A percentile compares a stretch with the other conserved stretches of the same genome.
Conservation (phyloP, 2,888 invertebrate genomes). For the Macrophya annulata region DNA sequence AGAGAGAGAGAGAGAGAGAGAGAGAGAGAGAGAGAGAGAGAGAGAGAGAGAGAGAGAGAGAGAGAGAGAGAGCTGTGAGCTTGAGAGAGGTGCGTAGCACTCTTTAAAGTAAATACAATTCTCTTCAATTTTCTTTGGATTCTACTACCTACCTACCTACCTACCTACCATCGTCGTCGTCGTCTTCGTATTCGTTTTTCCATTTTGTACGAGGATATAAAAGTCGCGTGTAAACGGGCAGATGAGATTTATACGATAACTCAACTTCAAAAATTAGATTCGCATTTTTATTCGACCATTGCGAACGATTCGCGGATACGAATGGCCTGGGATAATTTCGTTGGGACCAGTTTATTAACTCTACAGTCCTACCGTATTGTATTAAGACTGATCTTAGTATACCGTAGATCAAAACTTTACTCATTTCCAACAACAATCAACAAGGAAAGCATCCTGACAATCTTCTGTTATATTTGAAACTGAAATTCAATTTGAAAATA, state of each 20-base stretch:
- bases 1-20: no score
- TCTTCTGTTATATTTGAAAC: not conserved
- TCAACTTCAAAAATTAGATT: constrained; percentile 25
- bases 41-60: no score
- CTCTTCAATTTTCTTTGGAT: constrained; percentile 36
- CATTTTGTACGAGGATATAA: constrained; percentile 2
- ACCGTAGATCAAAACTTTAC: constrained; percentile 26
- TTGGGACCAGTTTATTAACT: constrained; percentile 2
- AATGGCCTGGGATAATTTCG: constrained; percentile 11
- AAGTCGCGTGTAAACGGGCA: constrained; percentile 13
- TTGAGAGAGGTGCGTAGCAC: constrained; percentile 25
- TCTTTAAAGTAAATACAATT: constrained; percentile 27
- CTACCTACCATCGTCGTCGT: not conserved
- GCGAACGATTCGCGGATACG: not conserved
- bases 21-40: no score
- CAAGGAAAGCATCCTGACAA: not conserved
- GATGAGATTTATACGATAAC: constrained; percentile 20
- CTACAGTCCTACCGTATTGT: not conserved
- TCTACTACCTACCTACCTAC: not conserved
- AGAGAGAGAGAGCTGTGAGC: not conserved
- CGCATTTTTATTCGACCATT: constrained; percentile 11
- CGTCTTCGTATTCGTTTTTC: not conserved
- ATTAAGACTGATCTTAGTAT: not conserved
- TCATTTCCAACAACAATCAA: constrained; percentile 6
- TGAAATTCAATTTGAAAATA: constrained; percentile 1